Conservation (phyloP, 2,797 vertebrate species). For the Cirrhinus mrigala region DNA sequence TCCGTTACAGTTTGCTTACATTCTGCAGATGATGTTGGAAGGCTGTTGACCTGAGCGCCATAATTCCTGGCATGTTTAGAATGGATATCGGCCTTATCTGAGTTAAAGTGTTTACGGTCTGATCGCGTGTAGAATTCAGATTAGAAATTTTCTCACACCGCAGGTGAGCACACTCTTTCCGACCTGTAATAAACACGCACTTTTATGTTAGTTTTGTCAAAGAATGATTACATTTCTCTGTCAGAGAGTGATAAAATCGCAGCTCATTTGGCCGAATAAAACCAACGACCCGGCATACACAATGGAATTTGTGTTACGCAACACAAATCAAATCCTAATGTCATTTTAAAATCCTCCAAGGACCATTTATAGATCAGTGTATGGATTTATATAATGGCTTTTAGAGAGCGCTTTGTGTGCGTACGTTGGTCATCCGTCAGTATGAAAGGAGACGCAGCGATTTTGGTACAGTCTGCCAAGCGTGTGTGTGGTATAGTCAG, state of each 20-base stretch:
- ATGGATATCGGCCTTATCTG: slow-evolving; percentile 2
- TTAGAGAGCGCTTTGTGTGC: slow-evolving; percentile 10
- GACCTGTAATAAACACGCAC: slow-evolving; percentile 6
- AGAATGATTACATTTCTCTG: slow-evolving; percentile 16
- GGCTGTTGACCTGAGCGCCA: not conserved
- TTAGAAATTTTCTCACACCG: not conserved
- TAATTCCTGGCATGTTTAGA: slow-evolving; percentile 27
- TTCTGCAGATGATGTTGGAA: slow-evolving; percentile 14
- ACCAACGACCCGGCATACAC: not conserved
- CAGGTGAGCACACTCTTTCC: slow-evolving; percentile 2
- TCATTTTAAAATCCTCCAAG: not conserved
- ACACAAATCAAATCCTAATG: slow-evolving; percentile 33
- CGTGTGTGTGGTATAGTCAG: slow-evolving; percentile 57
- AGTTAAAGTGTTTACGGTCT: slow-evolving; percentile 19
- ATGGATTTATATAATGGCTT: slow-evolving; percentile 19
- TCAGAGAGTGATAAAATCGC: slow-evolving; percentile 13
- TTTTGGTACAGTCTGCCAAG: slow-evolving; percentile 30
- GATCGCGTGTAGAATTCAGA: slow-evolving; percentile 5
- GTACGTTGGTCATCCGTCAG: slow-evolving; percentile 7
- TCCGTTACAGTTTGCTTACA: slow-evolving; percentile 27
- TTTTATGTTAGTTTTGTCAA: not conserved
- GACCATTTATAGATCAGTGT: slow-evolving; percentile 26
- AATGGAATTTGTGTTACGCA: slow-evolving; percentile 19
- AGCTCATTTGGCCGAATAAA: not conserved
- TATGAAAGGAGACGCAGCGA: slow-evolving; percentile 34